Conservation (phyloP, 1,140 invertebrate genomes). For the Capitella teleta region DNA sequence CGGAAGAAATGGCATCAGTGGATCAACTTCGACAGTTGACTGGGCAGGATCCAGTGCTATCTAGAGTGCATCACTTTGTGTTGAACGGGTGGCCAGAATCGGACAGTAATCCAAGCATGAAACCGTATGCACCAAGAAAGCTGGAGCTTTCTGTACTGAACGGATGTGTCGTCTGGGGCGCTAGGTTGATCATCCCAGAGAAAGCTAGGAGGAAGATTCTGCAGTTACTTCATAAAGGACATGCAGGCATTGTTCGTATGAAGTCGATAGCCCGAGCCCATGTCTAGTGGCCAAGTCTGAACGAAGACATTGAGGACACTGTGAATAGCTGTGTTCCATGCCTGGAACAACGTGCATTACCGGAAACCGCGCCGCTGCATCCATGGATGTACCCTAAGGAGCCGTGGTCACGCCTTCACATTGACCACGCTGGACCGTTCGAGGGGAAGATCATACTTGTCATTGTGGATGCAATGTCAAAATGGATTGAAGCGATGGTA, state of each 20-base stretch:
- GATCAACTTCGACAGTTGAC: not conserved
- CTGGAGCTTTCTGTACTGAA: not conserved
- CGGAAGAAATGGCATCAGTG: not conserved
- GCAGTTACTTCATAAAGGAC: not conserved
- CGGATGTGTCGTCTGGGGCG: not conserved
- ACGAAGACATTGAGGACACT: slow-evolving; percentile 3
- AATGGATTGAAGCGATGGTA: slow-evolving; percentile 1
- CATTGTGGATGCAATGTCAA: slow-evolving; percentile 3
- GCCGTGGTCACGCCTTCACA: slow-evolving; percentile 18
- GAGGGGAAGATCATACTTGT: slow-evolving; percentile 25
- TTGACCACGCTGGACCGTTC: slow-evolving; percentile 28
- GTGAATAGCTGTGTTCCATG: slow-evolving; percentile 18
- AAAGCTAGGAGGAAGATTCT: not conserved
- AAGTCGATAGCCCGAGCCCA: not conserved
- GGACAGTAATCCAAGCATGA: not conserved
- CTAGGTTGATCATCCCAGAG: slow-evolving; percentile 2
- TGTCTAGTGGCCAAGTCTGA: slow-evolving; percentile 3
- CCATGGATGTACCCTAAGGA: slow-evolving; percentile 26
- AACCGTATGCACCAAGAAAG: not conserved
- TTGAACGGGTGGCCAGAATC: not conserved
- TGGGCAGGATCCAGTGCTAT: not conserved
- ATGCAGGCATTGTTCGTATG: slow-evolving; percentile 2
- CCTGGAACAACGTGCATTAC: slow-evolving; percentile 16
- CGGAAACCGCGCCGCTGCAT: too few relatives aligned
- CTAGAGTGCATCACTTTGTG: not conserved